phyloP scores from a whole-genome alignment of 2,113 vertebrate species.

The Nematolebias whitei region DNA sequence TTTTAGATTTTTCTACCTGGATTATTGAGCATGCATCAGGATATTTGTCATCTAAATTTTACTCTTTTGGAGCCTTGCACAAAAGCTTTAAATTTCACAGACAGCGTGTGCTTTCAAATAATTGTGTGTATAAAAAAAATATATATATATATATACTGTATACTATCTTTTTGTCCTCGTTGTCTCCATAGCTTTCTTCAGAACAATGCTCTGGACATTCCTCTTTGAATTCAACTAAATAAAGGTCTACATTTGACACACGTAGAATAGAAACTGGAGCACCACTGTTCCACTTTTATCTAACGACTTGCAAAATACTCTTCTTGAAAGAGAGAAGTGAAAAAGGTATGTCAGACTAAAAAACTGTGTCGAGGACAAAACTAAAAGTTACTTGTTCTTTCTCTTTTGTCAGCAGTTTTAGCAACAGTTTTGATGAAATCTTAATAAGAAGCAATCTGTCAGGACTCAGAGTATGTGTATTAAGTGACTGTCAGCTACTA shows the following conservation, averaged over 20 bases:
- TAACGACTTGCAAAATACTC: constrained; percentile 2
- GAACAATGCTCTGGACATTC: background rate
- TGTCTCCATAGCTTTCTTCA: background rate
- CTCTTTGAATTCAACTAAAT: background rate
- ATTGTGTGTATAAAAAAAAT: too few species aligned
- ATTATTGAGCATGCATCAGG: too few species aligned
- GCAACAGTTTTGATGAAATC: background rate
- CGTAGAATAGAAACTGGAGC: constrained; percentile 58
- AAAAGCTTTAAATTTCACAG: too few species aligned
- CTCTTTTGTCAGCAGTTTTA: background rate
- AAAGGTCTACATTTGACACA: constrained; percentile 28
- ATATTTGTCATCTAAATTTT: too few species aligned
- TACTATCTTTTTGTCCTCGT: background rate
- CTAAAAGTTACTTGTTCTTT: constrained; percentile 25
- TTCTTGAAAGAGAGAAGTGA: constrained; percentile 2
- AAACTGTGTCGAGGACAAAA: constrained; percentile 27
- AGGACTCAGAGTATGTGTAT: too few species aligned
- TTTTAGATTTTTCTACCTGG: too few species aligned
- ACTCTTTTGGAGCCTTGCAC: too few species aligned
- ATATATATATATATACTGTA: too few species aligned
- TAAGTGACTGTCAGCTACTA: too few species aligned
- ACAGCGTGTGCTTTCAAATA: too few species aligned
- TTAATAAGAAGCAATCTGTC: too few species aligned
- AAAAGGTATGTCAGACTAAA: constrained; percentile 18
- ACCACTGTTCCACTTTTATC: constrained; percentile 49